These are phyloP conservation scores for Ophion ellenae DNA, from an alignment of 2,888 invertebrate genomes.

Conservation along the genomic window DNA sequence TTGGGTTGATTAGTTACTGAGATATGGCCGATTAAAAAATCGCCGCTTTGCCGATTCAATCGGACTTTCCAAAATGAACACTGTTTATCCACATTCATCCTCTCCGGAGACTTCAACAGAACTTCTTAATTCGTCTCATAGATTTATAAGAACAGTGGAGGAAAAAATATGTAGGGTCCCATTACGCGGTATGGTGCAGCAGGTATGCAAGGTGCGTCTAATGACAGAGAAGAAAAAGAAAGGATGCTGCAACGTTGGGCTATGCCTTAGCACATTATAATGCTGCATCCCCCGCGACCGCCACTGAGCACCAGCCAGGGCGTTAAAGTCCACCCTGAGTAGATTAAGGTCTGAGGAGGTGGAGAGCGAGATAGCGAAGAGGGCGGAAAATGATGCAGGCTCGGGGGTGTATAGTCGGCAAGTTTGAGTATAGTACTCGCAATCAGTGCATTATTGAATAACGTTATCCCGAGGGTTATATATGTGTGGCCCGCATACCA, in stretches of 20 bases:
- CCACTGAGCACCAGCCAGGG: slow-evolving; percentile 29
- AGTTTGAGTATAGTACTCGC: slow-evolving; percentile 26
- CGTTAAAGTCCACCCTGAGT: slow-evolving; percentile 60
- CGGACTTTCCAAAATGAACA: too few relatives aligned
- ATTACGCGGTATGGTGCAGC: too few relatives aligned
- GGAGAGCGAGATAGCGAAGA: slow-evolving; percentile 18
- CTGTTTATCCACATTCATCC: too few relatives aligned
- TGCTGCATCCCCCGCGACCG: slow-evolving; percentile 33
- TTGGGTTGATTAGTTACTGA: too few relatives aligned
- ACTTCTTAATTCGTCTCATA: too few relatives aligned
- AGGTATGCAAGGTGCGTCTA: too few relatives aligned
- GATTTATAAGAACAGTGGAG: too few relatives aligned
- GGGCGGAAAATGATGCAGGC: slow-evolving; percentile 23
- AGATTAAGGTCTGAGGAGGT: slow-evolving; percentile 58
- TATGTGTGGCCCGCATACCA: slow-evolving; percentile 42
- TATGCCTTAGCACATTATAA: slow-evolving; percentile 53
- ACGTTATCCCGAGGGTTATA: slow-evolving; percentile 48
- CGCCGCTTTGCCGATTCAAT: too few relatives aligned
- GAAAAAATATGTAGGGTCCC: too few relatives aligned
- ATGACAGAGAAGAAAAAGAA: neutral
- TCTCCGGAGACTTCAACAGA: too few relatives aligned
- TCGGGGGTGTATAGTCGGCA: slow-evolving; percentile 10
- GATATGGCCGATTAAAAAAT: too few relatives aligned
- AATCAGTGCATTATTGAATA: slow-evolving; percentile 56
- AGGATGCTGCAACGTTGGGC: slow-evolving; percentile 29